A percentile compares a stretch with the other conserved stretches of the same genome.
Evolutionary conservation across 1,140 invertebrate genomes (phyloP).

Genomic region (Tribolium castaneum): DNA sequence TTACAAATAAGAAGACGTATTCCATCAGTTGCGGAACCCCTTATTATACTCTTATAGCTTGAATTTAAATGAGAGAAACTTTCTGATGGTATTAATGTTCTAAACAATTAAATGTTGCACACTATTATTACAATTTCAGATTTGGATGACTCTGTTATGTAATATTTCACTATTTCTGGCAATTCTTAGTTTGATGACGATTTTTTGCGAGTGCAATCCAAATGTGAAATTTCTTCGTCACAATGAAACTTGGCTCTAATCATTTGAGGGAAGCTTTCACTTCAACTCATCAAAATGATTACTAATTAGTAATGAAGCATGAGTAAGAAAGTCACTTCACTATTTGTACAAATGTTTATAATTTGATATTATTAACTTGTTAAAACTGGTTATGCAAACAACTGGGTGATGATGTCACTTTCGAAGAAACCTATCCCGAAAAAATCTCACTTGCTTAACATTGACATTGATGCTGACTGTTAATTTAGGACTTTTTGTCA

Average conservation of each 20-base stretch:
- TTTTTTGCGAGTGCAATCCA: not conserved
- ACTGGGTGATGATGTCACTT: not conserved
- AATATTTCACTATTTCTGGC: no score
- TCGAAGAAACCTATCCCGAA: not conserved
- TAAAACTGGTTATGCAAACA: constrained; percentile 20
- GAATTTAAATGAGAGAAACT: not conserved
- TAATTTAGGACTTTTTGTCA: not conserved
- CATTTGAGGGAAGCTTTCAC: constrained; percentile 21
- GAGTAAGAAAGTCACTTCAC: constrained; percentile 22
- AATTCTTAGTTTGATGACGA: no score
- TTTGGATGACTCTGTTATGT: no score
- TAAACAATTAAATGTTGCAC: no score
- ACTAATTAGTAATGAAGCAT: constrained; percentile 16
- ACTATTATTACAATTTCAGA: no score
- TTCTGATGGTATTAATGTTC: not conserved
- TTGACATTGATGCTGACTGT: constrained; percentile 3
- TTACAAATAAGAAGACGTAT: not conserved
- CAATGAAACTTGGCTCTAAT: constrained; percentile 17
- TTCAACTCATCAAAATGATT: constrained; percentile 25
- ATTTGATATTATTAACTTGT: constrained; percentile 13
- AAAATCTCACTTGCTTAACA: not conserved
- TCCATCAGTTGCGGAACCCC: not conserved
- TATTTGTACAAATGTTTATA: constrained; percentile 17
- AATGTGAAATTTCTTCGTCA: constrained; percentile 23
- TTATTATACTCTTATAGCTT: not conserved